Conservation (phyloP, 2,113 vertebrate species). For the Rhineura floridana region DNA sequence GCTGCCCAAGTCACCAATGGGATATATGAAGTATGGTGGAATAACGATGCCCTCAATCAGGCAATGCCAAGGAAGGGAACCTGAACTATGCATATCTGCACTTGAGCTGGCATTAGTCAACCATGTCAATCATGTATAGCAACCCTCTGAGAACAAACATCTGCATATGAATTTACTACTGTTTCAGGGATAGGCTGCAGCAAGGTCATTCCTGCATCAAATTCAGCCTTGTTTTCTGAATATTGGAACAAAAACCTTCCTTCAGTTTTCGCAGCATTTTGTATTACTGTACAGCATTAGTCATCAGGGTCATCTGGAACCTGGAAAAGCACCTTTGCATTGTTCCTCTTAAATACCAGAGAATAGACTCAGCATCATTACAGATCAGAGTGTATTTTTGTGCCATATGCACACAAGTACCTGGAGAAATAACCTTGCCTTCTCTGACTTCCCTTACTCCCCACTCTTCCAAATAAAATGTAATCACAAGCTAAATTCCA, state of each 20-base stretch:
- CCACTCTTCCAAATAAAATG: neutral
- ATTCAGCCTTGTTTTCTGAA: neutral
- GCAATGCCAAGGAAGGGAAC: neutral
- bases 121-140: neutral
- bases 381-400: neutral
- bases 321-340: neutral
- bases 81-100: neutral
- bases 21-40: neutral
- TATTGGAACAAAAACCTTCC: neutral
- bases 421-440: neutral
- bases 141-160: neutral
- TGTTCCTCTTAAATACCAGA: neutral
- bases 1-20: rapidly evolving
- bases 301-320: neutral
- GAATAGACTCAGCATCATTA: neutral
- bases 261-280: slow-evolving; percentile 10
- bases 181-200: neutral
- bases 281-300: rapidly evolving
- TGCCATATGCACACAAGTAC: neutral
- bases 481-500: neutral
- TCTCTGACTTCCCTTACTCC: neutral
- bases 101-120: neutral
- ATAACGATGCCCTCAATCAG: neutral
- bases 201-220: neutral
- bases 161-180: neutral